Evolutionary conservation across 1,140 invertebrate genomes (phyloP), one percentile per base, ranked within the genome.

Genomic region (Drosophila busckii): DNA sequence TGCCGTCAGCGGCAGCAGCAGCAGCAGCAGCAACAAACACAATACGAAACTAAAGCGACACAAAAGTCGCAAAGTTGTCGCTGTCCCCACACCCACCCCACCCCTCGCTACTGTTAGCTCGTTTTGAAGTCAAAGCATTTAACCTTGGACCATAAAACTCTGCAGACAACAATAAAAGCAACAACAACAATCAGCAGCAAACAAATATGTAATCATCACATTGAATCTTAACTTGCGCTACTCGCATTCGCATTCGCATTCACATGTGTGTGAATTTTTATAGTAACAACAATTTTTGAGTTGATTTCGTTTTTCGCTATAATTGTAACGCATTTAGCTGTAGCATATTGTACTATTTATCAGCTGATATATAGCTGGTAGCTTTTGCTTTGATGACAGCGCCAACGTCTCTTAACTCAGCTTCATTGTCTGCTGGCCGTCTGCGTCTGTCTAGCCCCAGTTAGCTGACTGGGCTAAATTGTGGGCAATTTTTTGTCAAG

Each of bases 111-210:
- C 26, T 41, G 46, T 45, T 29, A 37, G 35, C 22, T 19, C 22
- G 31, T 63, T 56, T 64, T 64, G 62, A 65, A 70, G 68, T 75
- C 65, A 66, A 70, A 80, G 76, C 75, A 62, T 82, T 82, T 82
- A 82, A 85, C 83, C 83, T 85, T 85, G 83, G 83, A 80, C 83
- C 83, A 85, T 85, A 83, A 85, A 85, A 76, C 80, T 71, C 69
- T 59, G 59, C 73, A 73, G 73, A 65, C 64, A 65, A 75, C 48
- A 53, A 42, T 29, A 62, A 54, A 50, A 42, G 34, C 35, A 55
- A 53, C 48, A 60, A 46, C 35, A 62, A 23, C 31, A 52, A 55
- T n/a, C 25, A 50, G 40, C 34, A 70, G 40, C 40, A 65, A 55
- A 19, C 53, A 64, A 82, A 70, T 75, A 80, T 80, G 75, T 80